Evolutionary conservation across 2,113 vertebrate genomes (phyloP).

Genomic region (Colinus virginianus): DNA sequence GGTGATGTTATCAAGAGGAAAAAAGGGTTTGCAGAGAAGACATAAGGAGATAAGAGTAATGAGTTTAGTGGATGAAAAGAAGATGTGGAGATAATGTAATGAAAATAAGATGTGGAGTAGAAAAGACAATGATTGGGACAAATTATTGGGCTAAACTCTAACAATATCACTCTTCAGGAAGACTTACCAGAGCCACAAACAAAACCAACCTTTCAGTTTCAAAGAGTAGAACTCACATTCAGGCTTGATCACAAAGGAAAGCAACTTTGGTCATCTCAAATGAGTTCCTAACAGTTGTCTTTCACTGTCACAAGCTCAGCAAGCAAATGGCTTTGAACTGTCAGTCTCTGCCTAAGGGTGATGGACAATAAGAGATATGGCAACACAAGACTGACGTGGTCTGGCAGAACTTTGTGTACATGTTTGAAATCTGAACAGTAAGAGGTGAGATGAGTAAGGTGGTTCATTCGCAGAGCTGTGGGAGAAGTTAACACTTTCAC

Average conservation of each 20-base stretch:
- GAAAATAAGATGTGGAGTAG: neutral
- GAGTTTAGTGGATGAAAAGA: neutral
- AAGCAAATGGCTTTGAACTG: neutral
- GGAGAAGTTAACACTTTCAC: neutral
- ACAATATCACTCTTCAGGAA: neutral
- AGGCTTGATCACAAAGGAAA: neutral
- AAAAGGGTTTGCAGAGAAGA: neutral
- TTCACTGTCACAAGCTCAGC: neutral
- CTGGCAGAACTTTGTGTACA: neutral
- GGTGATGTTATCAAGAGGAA: neutral
- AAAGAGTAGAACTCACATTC: neutral
- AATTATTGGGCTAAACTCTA: neutral
- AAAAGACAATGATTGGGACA: neutral
- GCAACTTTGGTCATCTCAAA: too few species aligned
- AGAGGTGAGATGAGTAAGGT: fast-evolving
- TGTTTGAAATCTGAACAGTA: neutral
- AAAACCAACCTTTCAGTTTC: neutral
- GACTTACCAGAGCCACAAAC: neutral
- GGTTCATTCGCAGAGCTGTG: neutral
- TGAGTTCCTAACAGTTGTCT: too few species aligned
- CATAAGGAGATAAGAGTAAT: neutral
- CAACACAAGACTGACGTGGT: neutral
- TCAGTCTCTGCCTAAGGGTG: neutral
- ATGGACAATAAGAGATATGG: neutral
- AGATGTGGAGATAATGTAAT: neutral